Conservation (phyloP, 2,113 vertebrate genomes). For the Forbesichthys agassizii region DNA sequence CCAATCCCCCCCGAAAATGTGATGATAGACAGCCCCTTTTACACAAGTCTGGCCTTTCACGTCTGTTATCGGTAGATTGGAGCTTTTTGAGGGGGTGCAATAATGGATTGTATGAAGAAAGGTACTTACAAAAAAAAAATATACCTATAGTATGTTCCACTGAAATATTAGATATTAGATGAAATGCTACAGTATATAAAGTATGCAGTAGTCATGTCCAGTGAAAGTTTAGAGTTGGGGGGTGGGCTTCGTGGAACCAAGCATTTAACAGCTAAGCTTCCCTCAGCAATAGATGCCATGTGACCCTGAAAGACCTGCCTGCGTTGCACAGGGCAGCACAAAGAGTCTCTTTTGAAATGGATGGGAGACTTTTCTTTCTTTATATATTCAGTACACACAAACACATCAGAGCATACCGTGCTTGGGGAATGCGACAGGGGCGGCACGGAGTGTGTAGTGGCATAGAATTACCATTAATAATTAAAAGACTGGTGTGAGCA, state of each 20-base stretch:
- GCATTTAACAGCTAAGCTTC: conserved; percentile 58
- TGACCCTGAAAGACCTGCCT: conserved; percentile 60
- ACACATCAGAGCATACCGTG: conserved; percentile 69
- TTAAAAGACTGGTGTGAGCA: conserved; percentile 76
- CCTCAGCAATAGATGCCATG: conserved; percentile 53
- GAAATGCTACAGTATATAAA: conserved; percentile 5
- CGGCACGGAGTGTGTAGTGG: conserved; percentile 61
- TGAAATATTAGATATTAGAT: conserved; percentile 26
- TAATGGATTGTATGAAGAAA: conserved; percentile 3
- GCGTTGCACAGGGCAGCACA: conserved; percentile 44
- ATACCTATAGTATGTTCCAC: not conserved
- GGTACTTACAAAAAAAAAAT: conserved; percentile 21
- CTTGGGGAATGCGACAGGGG: conserved; percentile 66
- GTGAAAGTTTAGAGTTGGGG: conserved; percentile 50
- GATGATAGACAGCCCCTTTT: conserved; percentile 50
- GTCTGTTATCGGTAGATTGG: conserved; percentile 44
- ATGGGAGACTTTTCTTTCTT: conserved; percentile 37
- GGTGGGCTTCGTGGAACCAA: conserved; percentile 43
- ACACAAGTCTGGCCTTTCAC: conserved; percentile 47
- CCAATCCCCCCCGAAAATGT: conserved; percentile 63
- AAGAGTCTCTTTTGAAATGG: conserved; percentile 64
- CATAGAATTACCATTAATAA: conserved; percentile 76
- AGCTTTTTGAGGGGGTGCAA: conserved; percentile 49
- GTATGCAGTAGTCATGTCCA: conserved; percentile 42
- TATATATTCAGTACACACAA: conserved; percentile 70